A percentile compares a stretch with the other conserved stretches of the same genome.
Evolutionary conservation across 2,888 invertebrate species (phyloP).

Genomic region (Mythimna loreyi): DNA sequence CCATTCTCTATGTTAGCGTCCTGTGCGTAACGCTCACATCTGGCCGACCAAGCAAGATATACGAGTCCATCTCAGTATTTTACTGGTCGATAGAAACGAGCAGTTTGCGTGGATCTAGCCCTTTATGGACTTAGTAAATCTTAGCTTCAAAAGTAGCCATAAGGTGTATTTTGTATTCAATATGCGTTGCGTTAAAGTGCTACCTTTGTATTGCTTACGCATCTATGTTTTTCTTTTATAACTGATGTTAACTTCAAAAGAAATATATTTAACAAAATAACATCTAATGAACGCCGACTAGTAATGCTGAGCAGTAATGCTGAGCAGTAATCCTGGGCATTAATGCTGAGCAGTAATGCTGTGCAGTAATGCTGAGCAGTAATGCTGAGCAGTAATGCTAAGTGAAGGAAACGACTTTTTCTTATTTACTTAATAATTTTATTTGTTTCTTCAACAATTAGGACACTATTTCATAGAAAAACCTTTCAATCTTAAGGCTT

Average conservation of each 20-base stretch:
- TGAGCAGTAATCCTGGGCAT: no score
- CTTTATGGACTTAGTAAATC: slow-evolving; percentile 59
- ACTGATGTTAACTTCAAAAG: not conserved
- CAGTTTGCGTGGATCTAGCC: slow-evolving; percentile 46
- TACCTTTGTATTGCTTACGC: not conserved
- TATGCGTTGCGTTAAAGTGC: slow-evolving; percentile 2
- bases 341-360: no score
- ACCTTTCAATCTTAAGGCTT: no score
- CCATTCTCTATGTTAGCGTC: not conserved
- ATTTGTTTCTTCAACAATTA: no score
- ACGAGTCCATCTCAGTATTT: slow-evolving; percentile 47
- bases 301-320: no score
- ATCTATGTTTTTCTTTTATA: not conserved
- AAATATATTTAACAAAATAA: not conserved
- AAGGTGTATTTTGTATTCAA: slow-evolving; percentile 24
- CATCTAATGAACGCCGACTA: no score
- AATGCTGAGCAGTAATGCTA: no score
- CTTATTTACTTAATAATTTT: no score
- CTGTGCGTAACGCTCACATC: slow-evolving; percentile 17
- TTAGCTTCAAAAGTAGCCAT: slow-evolving; percentile 30
- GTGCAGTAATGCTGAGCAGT: no score
- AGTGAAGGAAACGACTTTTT: no score
- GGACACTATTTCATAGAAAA: no score
- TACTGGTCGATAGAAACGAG: slow-evolving; percentile 47
- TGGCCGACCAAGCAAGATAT: slow-evolving; percentile 33